These are phyloP conservation scores for Cheilosia vernalis DNA, from an alignment of 2,888 invertebrate species.

Conservation along the genomic window DNA sequence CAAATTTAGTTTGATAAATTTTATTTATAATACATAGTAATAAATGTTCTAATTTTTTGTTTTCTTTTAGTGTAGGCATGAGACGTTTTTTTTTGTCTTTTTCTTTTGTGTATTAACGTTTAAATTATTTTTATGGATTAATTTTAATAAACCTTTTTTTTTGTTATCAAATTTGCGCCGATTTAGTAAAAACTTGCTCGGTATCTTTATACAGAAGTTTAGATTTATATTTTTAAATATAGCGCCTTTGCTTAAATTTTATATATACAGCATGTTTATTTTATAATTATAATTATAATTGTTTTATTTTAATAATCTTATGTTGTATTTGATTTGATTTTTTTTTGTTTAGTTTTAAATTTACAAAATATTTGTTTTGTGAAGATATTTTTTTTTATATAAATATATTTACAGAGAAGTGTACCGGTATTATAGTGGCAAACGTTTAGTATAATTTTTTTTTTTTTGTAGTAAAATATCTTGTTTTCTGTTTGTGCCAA, in stretches of 20 bases:
- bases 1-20: slow-evolving; percentile 54
- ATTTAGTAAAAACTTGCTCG: slow-evolving; percentile 57
- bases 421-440: slow-evolving; percentile 38
- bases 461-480: slow-evolving; percentile 20
- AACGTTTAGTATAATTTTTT: slow-evolving; percentile 19
- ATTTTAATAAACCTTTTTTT: slow-evolving; percentile 24
- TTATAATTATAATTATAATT: slow-evolving; percentile 32
- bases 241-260: slow-evolving; percentile 29
- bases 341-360: slow-evolving; percentile 34
- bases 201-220: slow-evolving; percentile 58
- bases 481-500: slow-evolving; percentile 6
- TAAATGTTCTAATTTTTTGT: slow-evolving; percentile 65
- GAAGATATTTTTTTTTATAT: slow-evolving; percentile 39
- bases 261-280: slow-evolving; percentile 58
- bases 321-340: slow-evolving; percentile 39
- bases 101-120: slow-evolving; percentile 48
- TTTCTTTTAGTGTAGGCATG: slow-evolving; percentile 48
- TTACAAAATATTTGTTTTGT: slow-evolving; percentile 51
- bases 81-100: slow-evolving; percentile 38
- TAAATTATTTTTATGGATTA: slow-evolving; percentile 30
- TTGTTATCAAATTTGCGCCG: slow-evolving; percentile 47
- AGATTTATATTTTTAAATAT: slow-evolving; percentile 28
- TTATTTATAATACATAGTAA: slow-evolving; percentile 47
- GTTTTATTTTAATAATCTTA: slow-evolving; percentile 20
- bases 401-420: slow-evolving; percentile 63